These are phyloP conservation scores for Rhingia rostrata DNA, from an alignment of 2,888 invertebrate species.

Conservation along the genomic window DNA sequence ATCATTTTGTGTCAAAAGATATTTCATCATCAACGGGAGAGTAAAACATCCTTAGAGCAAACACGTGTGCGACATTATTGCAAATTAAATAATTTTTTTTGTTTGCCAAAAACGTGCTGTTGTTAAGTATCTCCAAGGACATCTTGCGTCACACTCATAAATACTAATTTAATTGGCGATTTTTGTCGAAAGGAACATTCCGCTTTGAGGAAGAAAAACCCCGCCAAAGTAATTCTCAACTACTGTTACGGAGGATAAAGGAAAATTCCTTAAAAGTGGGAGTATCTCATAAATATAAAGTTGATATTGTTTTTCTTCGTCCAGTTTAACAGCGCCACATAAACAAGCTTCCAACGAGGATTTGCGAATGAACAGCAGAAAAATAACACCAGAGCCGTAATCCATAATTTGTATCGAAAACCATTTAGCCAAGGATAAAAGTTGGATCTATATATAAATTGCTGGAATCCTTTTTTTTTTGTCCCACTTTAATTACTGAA, in stretches of 20 bases:
- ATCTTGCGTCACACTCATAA: constrained; percentile 46
- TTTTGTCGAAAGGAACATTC: constrained; percentile 2
- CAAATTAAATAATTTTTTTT: constrained; percentile 57
- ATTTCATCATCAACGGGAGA: neutral
- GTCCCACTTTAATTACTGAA: constrained; percentile 14
- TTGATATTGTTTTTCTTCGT: constrained; percentile 47
- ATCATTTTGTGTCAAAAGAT: constrained; percentile 46
- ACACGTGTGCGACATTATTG: constrained; percentile 66
- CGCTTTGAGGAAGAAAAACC: constrained; percentile 6
- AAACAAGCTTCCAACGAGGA: constrained; percentile 38
- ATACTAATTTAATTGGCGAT: constrained; percentile 61
- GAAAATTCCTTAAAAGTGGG: neutral
- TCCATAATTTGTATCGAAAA: neutral
- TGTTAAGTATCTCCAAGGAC: constrained; percentile 50
- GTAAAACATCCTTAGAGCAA: neutral
- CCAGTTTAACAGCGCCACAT: constrained; percentile 35
- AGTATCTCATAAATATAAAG: constrained; percentile 66
- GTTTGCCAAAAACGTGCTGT: constrained; percentile 20
- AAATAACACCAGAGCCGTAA: neutral
- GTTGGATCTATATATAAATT: constrained; percentile 10
- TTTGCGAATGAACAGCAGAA: constrained; percentile 19
- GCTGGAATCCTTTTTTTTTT: constrained; percentile 26
- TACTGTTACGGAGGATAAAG: constrained; percentile 6
- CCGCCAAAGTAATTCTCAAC: constrained; percentile 40
- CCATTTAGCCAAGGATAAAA: neutral